These are phyloP conservation scores for Branchipolynoe longqiensis DNA, from an alignment of 2,888 invertebrate genomes.

Conservation along the genomic window DNA sequence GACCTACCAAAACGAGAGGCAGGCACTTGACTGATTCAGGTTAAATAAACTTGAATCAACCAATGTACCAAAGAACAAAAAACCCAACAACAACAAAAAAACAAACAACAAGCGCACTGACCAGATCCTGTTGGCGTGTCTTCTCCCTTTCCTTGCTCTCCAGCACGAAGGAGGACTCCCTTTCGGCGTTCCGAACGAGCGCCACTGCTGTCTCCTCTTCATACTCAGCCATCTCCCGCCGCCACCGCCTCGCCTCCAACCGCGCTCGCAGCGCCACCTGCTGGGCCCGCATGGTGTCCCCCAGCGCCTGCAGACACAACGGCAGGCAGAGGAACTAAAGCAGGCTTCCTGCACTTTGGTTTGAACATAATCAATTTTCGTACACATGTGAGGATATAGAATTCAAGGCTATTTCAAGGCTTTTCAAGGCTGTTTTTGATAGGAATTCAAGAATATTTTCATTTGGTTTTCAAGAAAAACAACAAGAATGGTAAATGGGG, in stretches of 20 bases:
- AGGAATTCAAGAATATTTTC: background rate
- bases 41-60: too few species aligned
- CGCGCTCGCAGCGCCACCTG: constrained; percentile 65
- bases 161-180: constrained; percentile 64
- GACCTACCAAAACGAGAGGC: too few species aligned
- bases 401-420: background rate
- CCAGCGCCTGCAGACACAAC: constrained; percentile 66
- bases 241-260: constrained; percentile 68
- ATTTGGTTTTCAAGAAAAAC: background rate
- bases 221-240: constrained; percentile 69
- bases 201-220: constrained; percentile 68
- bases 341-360: background rate
- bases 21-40: too few species aligned
- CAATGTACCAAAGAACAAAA: too few species aligned
- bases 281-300: constrained; percentile 68
- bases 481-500: too few species aligned
- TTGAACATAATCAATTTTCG: too few species aligned
- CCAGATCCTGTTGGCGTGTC: constrained; percentile 69
- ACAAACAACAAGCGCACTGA: constrained; percentile 14
- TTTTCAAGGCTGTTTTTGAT: background rate
- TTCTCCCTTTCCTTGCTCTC: constrained; percentile 67
- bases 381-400: background rate
- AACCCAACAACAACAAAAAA: too few species aligned
- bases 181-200: constrained; percentile 68
- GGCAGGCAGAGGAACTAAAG: background rate